Base-by-base conservation (phyloP, 1,140 invertebrate species). In the Drosophila lacertosa region DNA sequence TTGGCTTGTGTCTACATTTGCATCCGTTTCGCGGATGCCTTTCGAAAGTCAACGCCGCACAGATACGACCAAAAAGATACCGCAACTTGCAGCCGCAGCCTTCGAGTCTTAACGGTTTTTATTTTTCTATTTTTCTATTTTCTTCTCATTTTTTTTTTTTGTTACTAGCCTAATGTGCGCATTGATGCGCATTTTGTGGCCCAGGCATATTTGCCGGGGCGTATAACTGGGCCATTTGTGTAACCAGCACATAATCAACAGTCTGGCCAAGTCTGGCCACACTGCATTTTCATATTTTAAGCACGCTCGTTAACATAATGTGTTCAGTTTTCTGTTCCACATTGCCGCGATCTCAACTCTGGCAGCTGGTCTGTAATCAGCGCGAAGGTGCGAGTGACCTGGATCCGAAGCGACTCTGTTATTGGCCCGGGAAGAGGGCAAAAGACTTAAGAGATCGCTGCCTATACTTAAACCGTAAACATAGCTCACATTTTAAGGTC, bases 281-380 rank as follows among this genome's bases (percentile, higher is more conserved):
- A 29, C 13, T 9, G 57, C 39, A 33, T 64, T 29, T 29, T 35
- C 18, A 50, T 37, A 58, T 55, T 68, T 83, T 74, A 74, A 73
- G 60, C 82, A 86, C 69, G 81, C 81, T 88, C 81, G 82, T 84
- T 84, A 84, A 81, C 82, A 88, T 84, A 84, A 84, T 88, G 82
- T 88, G 81, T 81, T 63, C 70, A 82, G 74, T 29, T 29, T 58
- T n/a, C 44, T 53, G 64, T 71, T 58, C 60, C 29, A 51, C 50
- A 62, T 54, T 53, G 26, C 50, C 37, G n/a, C 16, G 39, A 54
- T 15, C 59, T 37, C 11, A 24, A 51, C 37, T 18, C 35, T 6
- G 15, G 11, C 48, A 26, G 22, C 45, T 45, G 15, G 51, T 39
- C 67, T 70, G 45, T 65, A 70, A 70, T 70, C 67, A 70, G 51